Base-by-base conservation (phyloP, 2,888 invertebrate genomes). In the Abscondita cerata region DNA sequence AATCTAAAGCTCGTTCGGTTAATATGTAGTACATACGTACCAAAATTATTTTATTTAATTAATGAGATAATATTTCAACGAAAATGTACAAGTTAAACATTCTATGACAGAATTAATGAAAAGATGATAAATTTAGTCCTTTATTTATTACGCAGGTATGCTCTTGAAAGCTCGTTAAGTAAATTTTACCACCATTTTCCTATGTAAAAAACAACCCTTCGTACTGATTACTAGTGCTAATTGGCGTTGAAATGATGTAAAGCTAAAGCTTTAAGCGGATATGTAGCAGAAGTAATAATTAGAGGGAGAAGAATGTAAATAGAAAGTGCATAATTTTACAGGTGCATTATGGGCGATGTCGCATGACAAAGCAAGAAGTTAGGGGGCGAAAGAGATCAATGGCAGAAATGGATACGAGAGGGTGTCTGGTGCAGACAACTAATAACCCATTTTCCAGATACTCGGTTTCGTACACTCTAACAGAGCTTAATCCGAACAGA, bases 401-500 rank as follows among this genome's bases (percentile, higher is more conserved):
- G 70, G 65, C 67, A 65, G 40, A 25, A 51, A 31, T 53, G 16
- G 52, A 34, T 44, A 59, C 53, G 59, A 68, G 68, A 64, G 69
- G 60, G 67, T 62, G 66, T 62, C 70, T 71, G 70, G 69, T 65
- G 65, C 70, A 66, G 68, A 71, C 72, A 72, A 70, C 69, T 72
- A 72, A 72, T 71, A 71, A 71, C 70, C 70, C 65, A 70, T 72
- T 72, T 72, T 72, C 72, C 70, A 68, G 68, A 57, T 62, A 60
- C 66, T 62, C 68, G 68, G 64, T 68, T 67, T 65, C 63, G 53
- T 59, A 56, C 59, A 51, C 58, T 56, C 64, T 62, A 61, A 61
- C 59, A 53, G 52, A 60, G 33, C 58, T 61, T 64, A 59, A 51
- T 66, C 50, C 57, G 34, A 41, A 47, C 56, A 65, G 65, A 65